Conservation (phyloP, 2,797 vertebrate genomes). For the Tokudaia muenninki region DNA sequence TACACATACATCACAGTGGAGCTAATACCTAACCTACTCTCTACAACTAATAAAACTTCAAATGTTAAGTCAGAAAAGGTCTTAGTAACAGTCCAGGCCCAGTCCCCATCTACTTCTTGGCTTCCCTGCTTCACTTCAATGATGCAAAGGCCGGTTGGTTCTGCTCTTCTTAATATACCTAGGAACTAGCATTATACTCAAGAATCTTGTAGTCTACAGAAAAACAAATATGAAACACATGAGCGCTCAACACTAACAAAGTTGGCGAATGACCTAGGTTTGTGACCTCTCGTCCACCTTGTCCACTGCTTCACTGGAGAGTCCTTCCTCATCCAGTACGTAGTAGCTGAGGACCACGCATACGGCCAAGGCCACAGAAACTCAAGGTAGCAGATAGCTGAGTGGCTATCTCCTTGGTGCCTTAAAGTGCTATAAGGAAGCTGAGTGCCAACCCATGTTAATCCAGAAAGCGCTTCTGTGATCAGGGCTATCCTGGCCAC, state of each 20-base stretch:
- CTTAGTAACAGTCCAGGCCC: neutral
- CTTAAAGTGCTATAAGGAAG: neutral
- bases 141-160: neutral
- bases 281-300: neutral
- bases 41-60: neutral
- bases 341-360: neutral
- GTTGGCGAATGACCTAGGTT: neutral
- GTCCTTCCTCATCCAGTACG: neutral
- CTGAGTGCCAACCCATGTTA: neutral
- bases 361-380: neutral
- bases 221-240: neutral
- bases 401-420: neutral
- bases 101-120: neutral
- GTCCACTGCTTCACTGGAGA: neutral
- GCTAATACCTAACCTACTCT: neutral
- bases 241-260: neutral
- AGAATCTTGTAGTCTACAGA: neutral
- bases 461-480: neutral
- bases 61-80: neutral
- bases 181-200: neutral
- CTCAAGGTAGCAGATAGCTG: constrained; percentile 12
- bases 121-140: neutral
- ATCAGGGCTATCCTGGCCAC: constrained; percentile 51
- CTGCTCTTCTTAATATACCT: neutral
- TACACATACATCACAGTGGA: neutral